Evolutionary conservation across 2,113 vertebrate species (phyloP).

Genomic region (Murina feae): DNA sequence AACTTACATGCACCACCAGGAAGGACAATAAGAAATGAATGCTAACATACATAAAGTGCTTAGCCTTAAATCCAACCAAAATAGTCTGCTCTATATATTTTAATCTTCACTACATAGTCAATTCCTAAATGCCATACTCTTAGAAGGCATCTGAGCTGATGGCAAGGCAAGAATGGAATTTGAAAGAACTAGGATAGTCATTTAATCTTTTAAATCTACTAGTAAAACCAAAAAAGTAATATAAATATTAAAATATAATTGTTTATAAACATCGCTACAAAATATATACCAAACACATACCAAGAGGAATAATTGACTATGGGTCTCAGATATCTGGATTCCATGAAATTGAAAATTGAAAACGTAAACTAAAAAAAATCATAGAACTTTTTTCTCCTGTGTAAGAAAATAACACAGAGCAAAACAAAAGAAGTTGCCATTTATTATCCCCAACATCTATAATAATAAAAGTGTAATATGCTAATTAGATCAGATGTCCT

Average conservation of each 20-base stretch:
- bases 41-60: background rate
- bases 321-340: background rate
- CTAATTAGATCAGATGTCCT: no score
- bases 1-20: background rate
- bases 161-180: background rate
- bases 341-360: background rate
- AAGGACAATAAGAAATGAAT: background rate
- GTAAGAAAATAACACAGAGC: background rate
- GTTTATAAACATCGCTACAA: background rate
- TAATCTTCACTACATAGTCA: background rate
- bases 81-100: background rate
- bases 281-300: background rate
- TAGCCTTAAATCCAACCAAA: background rate
- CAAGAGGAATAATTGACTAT: background rate
- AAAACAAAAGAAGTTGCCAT: background rate
- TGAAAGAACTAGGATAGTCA: background rate
- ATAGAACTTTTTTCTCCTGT: background rate
- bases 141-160: background rate
- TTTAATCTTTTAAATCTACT: background rate
- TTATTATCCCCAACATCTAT: background rate
- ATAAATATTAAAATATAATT: background rate
- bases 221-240: background rate
- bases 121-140: background rate
- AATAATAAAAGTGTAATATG: no score
- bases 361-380: background rate